phyloP scores from a whole-genome alignment of 2,113 vertebrate species.

The Prolemur simus region DNA sequence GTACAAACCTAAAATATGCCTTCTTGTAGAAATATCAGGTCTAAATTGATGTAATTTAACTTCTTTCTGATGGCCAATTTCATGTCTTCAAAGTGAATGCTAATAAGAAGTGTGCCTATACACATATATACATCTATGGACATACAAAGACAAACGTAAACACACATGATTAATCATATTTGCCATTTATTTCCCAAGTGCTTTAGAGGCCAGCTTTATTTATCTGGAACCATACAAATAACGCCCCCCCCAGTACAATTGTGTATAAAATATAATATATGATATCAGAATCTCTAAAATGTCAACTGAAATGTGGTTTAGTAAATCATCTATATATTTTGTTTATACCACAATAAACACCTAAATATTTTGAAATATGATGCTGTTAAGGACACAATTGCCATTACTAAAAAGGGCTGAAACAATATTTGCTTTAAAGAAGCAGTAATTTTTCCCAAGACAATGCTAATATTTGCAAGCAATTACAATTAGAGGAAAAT shows the following conservation, averaged over 20 bases:
- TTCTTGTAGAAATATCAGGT: not conserved
- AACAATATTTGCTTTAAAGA: not conserved
- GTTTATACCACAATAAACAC: not conserved
- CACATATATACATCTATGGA: not conserved
- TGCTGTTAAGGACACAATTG: not conserved
- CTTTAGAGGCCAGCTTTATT: not conserved
- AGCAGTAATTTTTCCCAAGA: not conserved
- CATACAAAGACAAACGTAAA: not conserved
- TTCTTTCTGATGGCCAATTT: not conserved
- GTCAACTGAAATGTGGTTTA: not conserved
- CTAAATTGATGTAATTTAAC: not conserved
- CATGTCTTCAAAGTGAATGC: not conserved
- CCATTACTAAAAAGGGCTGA: not conserved
- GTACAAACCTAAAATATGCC: not conserved
- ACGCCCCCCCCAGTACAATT: not conserved
- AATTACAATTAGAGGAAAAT: not conserved
- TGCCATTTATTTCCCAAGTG: not conserved
- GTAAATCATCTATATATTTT: not conserved
- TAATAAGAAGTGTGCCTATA: not conserved
- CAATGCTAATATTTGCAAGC: conserved; percentile 12
- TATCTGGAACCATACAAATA: not conserved
- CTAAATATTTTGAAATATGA: conserved; percentile 31
- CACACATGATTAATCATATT: not conserved
- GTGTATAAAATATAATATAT: not conserved
- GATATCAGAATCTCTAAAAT: not conserved